Base-by-base conservation (phyloP, 2,113 vertebrate species). In the Calonectris borealis region DNA sequence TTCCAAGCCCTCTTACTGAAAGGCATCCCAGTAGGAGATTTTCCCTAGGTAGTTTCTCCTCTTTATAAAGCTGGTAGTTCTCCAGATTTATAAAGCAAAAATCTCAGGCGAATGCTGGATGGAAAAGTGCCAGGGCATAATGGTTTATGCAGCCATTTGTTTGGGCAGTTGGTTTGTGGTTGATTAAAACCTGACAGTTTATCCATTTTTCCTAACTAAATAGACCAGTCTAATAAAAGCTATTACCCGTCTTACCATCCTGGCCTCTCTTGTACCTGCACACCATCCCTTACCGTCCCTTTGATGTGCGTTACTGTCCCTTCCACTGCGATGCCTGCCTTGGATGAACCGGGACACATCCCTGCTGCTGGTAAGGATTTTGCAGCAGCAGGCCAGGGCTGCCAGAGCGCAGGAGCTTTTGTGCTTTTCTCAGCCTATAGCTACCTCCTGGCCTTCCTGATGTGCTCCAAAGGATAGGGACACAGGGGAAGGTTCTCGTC, bases 231-330 rank as follows among this genome's bases (percentile, higher is more conserved):
- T 34, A 49, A 83, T 38, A 34, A 81, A 44, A 58, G 5, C 46
- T 54, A 38, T 54, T 71, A 42, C 40, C 21, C 3, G 2, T 22
- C 64, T 69, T 48, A 49, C 26, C 17, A 8, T 29, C 10, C 14
- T 57, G 20, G 20, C n/a, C 52, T 68, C 22, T 57, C 34, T 71
- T 60, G 16, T 19, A 48, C 26, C 52, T 83, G 29, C 11, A 32
- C n/a, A 25, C 6, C 24, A 32, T 16, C 29, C 7, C 11, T 70
- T 27, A 16, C 17, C 0, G 0, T 64, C 42, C 26, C 27, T 54
- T 25, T 4, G 15, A 49, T n/a, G 19, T 11, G 10, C 4, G 0
- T 34, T 62, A 20, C 25, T 42, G 22, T 34, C 46, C 60, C 46
- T 54, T 62, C 25, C 16, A 10, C 64, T 31, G 40, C 3, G 1